Conservation (phyloP, 2,113 vertebrate species). For the Burhinus oedicnemus region DNA sequence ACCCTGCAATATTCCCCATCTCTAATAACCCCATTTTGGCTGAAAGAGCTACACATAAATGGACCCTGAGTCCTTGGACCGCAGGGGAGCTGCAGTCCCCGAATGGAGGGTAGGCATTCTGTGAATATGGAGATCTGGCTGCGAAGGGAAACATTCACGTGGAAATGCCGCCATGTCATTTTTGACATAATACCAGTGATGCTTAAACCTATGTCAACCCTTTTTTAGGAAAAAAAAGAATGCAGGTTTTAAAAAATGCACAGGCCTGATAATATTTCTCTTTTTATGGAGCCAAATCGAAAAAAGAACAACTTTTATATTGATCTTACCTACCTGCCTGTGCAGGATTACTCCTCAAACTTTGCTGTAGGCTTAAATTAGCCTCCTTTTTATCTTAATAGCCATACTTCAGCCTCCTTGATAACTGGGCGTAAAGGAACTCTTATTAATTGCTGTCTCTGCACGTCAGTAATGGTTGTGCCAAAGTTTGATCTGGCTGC, state of each 20-base stretch:
- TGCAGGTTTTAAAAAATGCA: neutral
- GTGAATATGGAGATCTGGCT: neutral
- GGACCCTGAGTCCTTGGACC: neutral
- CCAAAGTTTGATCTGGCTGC: neutral
- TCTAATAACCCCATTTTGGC: neutral
- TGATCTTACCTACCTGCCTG: neutral
- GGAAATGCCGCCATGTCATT: neutral
- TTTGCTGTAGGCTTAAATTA: neutral
- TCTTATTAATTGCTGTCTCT: neutral
- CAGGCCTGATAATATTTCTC: neutral
- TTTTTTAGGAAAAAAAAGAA: neutral
- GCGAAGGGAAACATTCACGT: neutral
- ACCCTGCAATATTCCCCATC: neutral
- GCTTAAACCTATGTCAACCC: neutral
- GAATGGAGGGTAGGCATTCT: accelerated
- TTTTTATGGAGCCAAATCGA: neutral
- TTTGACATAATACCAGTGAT: neutral
- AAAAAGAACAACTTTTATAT: neutral
- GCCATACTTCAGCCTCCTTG: neutral
- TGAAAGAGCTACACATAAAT: neutral
- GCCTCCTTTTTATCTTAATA: neutral
- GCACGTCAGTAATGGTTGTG: neutral
- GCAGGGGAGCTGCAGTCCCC: neutral
- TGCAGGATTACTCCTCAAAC: neutral
- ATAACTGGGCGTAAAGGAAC: neutral